These are phyloP conservation scores for Pitangus sulphuratus DNA, from an alignment of 2,797 vertebrate genomes.

Conservation along the genomic window DNA sequence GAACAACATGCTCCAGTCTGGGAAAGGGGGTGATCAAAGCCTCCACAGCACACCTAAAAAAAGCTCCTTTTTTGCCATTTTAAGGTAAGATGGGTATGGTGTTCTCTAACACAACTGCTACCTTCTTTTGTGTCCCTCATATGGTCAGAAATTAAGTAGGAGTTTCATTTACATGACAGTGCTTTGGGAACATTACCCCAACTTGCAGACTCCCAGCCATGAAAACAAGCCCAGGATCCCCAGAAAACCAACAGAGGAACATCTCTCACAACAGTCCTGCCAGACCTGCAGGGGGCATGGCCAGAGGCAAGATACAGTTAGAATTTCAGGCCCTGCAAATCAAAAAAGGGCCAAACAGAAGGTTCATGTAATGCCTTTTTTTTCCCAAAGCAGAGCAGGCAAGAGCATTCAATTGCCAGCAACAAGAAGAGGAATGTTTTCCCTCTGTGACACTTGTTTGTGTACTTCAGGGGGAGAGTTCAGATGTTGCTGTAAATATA, in stretches of 20 bases:
- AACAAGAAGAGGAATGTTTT: background rate
- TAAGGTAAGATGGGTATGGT: background rate
- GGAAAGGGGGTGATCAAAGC: background rate
- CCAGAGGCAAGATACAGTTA: background rate
- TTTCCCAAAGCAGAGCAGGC: background rate
- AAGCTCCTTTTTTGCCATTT: background rate
- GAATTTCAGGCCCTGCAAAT: background rate
- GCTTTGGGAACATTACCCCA: background rate
- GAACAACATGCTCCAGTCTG: background rate
- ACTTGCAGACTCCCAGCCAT: background rate
- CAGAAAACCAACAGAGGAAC: background rate
- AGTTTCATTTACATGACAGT: background rate
- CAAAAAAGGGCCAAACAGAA: background rate
- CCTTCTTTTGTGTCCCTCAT: background rate
- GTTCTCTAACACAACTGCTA: background rate
- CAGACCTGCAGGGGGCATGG: background rate
- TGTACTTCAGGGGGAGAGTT: background rate
- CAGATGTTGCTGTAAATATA: background rate
- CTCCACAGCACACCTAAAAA: background rate
- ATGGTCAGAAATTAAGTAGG: background rate
- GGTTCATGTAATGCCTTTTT: fast-evolving
- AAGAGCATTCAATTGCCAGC: background rate
- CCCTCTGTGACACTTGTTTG: background rate
- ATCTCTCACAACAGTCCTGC: background rate
- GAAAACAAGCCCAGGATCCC: background rate